Base-by-base conservation (phyloP, 2,797 vertebrate species). In the Leptoclinus maculatus region DNA sequence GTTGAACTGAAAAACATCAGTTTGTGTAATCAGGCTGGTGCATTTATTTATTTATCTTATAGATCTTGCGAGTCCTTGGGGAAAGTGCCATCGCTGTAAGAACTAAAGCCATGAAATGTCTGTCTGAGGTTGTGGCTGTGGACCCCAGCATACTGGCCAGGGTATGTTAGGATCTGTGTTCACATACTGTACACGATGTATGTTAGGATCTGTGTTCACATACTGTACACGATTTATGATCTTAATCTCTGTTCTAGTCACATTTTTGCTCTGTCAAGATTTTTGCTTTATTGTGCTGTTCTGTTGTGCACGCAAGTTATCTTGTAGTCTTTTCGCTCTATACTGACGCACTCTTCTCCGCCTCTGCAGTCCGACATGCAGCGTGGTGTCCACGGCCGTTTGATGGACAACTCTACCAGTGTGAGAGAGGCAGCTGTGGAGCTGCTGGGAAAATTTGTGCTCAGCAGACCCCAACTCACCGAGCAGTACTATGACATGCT, bases 51-150 rank as follows among this genome's bases (percentile, higher is more conserved):
- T 49, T 23, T 16, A 16, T 58, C 39, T 66, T 57, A 62, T 21
- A 94, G 98, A 99, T 99, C 93, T 95, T 99, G 82, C 96, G 98
- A 94, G 98, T 99, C 87, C 96, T 99, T 92, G 98, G 98, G 86
- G 98, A 99, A 96, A 99, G 97, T 94, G 97, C 98, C 93, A 99
- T 99, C 84, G 98, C 98, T 86, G 98, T 99, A 84, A 95, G 98
- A 96, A 99, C 98, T 94, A 99, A 99, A 97, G 98, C 98, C 95
- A 99, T 99, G 98, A 99, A 99, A 94, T 99, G 98, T 97, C 91
- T 99, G 83, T 99, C 98, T 89, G 98, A 99, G 91, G 98, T 99
- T 85, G 98, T 99, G 93, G 97, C 98, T 80, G 98, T 99, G 86
- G 98, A 99, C 78, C 98, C 98, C 92, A 99, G 98, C 94, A 99